phyloP scores from a whole-genome alignment of 2,888 invertebrate genomes.

The Drosophila tanythrix region DNA sequence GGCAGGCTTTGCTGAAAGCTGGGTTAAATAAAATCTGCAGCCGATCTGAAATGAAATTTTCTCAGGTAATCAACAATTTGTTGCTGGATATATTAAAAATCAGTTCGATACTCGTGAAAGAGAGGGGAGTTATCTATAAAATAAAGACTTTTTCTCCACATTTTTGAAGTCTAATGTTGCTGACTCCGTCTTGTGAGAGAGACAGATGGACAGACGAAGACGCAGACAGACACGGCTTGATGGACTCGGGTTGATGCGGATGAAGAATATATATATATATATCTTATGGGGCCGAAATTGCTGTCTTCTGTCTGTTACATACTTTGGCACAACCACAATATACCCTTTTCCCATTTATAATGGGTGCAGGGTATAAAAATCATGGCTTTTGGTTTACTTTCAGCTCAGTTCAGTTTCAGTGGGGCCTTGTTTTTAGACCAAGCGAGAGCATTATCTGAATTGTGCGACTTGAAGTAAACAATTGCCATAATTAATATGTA shows the following conservation, averaged over 20 bases:
- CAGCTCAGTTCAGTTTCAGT: conserved; percentile 5
- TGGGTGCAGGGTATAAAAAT: conserved; percentile 8
- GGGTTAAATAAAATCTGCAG: too few relatives aligned
- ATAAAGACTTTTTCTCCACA: not conserved
- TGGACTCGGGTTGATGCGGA: not conserved
- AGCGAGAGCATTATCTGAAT: conserved; percentile 5
- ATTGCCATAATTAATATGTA: conserved; percentile 3
- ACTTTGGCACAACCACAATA: not conserved
- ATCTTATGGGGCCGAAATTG: not conserved
- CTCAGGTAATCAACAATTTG: not conserved
- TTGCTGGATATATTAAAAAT: not conserved
- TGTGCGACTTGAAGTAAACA: conserved; percentile 18
- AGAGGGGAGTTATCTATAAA: not conserved
- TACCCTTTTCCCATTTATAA: not conserved
- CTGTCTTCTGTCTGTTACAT: not conserved
- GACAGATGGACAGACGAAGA: not conserved
- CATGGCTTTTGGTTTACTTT: conserved; percentile 34
- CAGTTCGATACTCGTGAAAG: not conserved
- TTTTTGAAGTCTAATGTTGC: not conserved
- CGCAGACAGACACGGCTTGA: not conserved
- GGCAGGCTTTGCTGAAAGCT: not conserved
- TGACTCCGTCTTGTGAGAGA: not conserved
- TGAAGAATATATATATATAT: not conserved
- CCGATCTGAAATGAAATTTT: not conserved
- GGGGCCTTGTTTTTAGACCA: conserved; percentile 2